Evolutionary conservation across 2,113 vertebrate species (phyloP).

Genomic region (Ochotona curzoniae): DNA sequence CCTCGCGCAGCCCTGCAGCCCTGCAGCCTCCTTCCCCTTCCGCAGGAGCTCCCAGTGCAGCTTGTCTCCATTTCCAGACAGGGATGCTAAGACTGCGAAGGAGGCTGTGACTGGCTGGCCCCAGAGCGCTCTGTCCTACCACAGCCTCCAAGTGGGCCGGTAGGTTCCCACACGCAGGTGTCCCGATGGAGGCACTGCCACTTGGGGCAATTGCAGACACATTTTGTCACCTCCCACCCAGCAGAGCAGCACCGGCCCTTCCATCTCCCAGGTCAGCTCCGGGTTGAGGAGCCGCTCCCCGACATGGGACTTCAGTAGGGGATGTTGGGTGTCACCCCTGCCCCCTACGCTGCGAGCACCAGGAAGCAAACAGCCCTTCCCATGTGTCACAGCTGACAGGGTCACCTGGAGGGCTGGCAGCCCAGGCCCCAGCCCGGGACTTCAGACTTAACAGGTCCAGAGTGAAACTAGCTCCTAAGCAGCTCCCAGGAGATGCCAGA

Average conservation of each 20-base stretch:
- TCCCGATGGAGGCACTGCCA: too few species aligned
- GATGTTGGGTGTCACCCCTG: neutral
- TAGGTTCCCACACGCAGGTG: too few species aligned
- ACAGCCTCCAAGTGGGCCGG: neutral
- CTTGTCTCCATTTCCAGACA: slow-evolving; percentile 2
- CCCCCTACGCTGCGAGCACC: neutral
- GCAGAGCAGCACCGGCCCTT: neutral
- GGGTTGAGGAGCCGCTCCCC: neutral
- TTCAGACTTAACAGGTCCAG: too few species aligned
- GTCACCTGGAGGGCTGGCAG: neutral
- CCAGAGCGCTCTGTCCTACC: neutral
- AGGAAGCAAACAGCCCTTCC: neutral
- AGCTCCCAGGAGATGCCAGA: neutral
- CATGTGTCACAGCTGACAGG: neutral
- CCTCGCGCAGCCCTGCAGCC: neutral
- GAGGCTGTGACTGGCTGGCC: neutral
- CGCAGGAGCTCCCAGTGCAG: neutral
- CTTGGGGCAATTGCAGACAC: too few species aligned
- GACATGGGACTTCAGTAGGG: neutral
- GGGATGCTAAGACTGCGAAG: slow-evolving; percentile 6
- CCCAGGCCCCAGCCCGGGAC: neutral
- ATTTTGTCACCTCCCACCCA: neutral
- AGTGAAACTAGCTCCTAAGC: neutral
- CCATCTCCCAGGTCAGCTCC: neutral
- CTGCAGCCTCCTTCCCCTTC: neutral